phyloP scores from a whole-genome alignment of 2,888 invertebrate species.

The Asteroscopus sphinx region DNA sequence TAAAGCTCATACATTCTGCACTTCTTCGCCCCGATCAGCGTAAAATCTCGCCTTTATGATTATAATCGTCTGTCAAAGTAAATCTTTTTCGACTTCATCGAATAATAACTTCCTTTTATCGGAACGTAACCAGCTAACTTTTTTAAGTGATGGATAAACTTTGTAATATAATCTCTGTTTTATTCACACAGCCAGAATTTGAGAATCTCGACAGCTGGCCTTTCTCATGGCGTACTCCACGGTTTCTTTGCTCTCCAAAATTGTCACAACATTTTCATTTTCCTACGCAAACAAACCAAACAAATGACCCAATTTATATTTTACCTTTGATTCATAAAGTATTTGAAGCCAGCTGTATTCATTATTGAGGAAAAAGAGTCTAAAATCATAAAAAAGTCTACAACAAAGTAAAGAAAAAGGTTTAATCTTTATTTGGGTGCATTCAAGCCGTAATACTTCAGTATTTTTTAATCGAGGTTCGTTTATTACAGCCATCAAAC shows the following conservation, averaged over 20 bases:
- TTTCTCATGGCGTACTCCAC: constrained; percentile 27
- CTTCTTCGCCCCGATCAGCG: constrained; percentile 17
- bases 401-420: constrained; percentile 27
- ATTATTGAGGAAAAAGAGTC: constrained; percentile 25
- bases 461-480: constrained; percentile 47
- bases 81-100: constrained; percentile 45
- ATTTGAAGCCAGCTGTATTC: constrained; percentile 19
- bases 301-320: constrained; percentile 23
- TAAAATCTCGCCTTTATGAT: constrained; percentile 34
- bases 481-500: constrained; percentile 53
- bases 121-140: constrained; percentile 51
- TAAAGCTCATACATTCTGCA: constrained; percentile 23
- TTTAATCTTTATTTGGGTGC: constrained; percentile 33
- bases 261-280: constrained; percentile 30
- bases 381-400: constrained; percentile 25
- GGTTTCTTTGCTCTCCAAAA: constrained; percentile 37
- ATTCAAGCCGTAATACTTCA: constrained; percentile 31
- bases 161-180: constrained; percentile 58
- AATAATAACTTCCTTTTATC: constrained; percentile 58
- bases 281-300: constrained; percentile 9
- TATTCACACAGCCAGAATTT: constrained; percentile 53
- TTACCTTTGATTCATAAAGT: constrained; percentile 1
- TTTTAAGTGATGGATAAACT: constrained; percentile 61
- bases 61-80: constrained; percentile 51
- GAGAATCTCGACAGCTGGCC: constrained; percentile 48